These are phyloP conservation scores for Turnix velox DNA, from an alignment of 2,113 vertebrate species.

Conservation along the genomic window DNA sequence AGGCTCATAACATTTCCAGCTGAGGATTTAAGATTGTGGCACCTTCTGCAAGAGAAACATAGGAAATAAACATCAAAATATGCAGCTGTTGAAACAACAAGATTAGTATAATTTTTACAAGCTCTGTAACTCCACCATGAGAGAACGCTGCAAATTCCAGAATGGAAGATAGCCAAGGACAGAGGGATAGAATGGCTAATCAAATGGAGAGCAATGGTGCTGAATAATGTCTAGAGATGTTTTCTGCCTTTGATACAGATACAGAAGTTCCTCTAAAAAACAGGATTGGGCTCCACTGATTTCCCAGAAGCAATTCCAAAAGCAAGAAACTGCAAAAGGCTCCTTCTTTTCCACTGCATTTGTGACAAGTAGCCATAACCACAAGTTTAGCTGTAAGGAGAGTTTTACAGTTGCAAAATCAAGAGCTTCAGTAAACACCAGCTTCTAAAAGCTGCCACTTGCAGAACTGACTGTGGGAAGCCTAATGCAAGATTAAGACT, in stretches of 20 bases:
- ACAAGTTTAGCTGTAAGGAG: background rate
- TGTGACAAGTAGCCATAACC: background rate
- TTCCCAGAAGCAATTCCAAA: background rate
- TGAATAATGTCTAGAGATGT: background rate
- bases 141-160: background rate
- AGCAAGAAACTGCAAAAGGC: background rate
- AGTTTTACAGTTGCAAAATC: background rate
- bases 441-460: background rate
- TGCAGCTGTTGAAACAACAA: slow-evolving; percentile 1
- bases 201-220: background rate
- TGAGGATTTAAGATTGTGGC: slow-evolving; percentile 18
- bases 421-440: background rate
- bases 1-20: slow-evolving; percentile 48
- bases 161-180: background rate
- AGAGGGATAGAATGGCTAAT: background rate
- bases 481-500: background rate
- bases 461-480: background rate
- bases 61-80: slow-evolving; percentile 14
- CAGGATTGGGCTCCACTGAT: background rate
- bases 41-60: background rate
- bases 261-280: background rate
- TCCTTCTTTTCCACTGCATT: background rate
- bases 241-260: background rate
- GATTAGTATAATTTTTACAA: background rate
- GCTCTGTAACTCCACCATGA: background rate